These are phyloP conservation scores for Cichladusa arquata DNA, from an alignment of 2,113 vertebrate species.

Conservation along the genomic window DNA sequence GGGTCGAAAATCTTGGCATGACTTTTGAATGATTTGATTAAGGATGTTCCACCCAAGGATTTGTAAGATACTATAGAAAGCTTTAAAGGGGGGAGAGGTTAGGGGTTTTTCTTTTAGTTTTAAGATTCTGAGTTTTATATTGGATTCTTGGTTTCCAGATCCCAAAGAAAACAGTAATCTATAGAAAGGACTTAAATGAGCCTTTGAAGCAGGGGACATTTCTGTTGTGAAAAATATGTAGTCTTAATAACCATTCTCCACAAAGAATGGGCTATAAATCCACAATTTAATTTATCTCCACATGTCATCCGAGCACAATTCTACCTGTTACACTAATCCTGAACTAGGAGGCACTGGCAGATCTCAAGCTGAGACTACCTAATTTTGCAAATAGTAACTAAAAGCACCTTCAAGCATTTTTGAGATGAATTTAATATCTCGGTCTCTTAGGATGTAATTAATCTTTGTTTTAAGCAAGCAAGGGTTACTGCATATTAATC, in stretches of 20 bases:
- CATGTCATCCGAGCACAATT: rapidly evolving
- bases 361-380: not conserved
- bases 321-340: not conserved
- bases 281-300: not conserved
- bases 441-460: not conserved
- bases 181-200: not conserved
- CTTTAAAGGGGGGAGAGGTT: rapidly evolving
- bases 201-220: not conserved
- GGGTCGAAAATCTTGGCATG: not conserved
- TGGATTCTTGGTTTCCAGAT: not conserved
- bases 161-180: not conserved
- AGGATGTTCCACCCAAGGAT: not conserved
- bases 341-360: not conserved
- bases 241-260: not conserved
- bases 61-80: not conserved
- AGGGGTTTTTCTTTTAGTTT: not conserved
- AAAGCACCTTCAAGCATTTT: not conserved
- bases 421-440: not conserved
- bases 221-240: not conserved
- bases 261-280: not conserved
- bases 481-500: not conserved
- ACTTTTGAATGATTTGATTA: not conserved
- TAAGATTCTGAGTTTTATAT: not conserved
- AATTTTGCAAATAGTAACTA: not conserved
- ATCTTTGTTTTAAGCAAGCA: not conserved